Percentiles rank a stretch among this genome's conserved stretches.
These are phyloP conservation scores for Cosmorhoe ocellata DNA, from an alignment of 2,888 invertebrate genomes.

Conservation along the genomic window DNA sequence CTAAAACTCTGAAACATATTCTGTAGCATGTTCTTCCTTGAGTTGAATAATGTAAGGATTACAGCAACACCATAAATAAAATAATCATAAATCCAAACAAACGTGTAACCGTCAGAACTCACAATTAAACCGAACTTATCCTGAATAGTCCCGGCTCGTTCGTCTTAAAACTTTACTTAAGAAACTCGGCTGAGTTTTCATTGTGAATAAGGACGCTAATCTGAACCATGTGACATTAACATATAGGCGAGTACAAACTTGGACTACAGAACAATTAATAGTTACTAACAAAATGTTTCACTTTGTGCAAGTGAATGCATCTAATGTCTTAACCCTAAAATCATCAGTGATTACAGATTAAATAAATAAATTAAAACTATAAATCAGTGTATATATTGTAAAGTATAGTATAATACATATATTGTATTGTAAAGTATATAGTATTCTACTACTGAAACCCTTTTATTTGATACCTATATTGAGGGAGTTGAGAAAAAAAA, in stretches of 20 bases:
- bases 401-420: too few relatives aligned
- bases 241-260: constrained; percentile 54
- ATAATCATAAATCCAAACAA: constrained; percentile 35
- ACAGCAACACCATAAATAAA: constrained; percentile 13
- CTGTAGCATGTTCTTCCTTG: not conserved
- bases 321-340: too few relatives aligned
- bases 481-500: too few relatives aligned
- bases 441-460: too few relatives aligned
- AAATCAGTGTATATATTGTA: too few relatives aligned
- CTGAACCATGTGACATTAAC: constrained; percentile 57
- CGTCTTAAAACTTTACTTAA: constrained; percentile 34
- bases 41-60: not conserved
- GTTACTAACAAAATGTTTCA: too few relatives aligned
- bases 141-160: constrained; percentile 36
- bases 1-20: too few relatives aligned
- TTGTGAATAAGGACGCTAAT: constrained; percentile 59
- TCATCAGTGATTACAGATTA: too few relatives aligned
- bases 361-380: too few relatives aligned
- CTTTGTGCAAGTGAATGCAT: too few relatives aligned
- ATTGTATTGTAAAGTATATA: too few relatives aligned
- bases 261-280: constrained; percentile 1
- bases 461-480: too few relatives aligned
- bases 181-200: constrained; percentile 47
- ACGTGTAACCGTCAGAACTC: constrained; percentile 38
- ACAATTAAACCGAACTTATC: constrained; percentile 35